A percentile compares a stretch with the other conserved stretches of the same genome.
phyloP scores from a whole-genome alignment of 2,113 vertebrate species.

The Indicator maculatus region DNA sequence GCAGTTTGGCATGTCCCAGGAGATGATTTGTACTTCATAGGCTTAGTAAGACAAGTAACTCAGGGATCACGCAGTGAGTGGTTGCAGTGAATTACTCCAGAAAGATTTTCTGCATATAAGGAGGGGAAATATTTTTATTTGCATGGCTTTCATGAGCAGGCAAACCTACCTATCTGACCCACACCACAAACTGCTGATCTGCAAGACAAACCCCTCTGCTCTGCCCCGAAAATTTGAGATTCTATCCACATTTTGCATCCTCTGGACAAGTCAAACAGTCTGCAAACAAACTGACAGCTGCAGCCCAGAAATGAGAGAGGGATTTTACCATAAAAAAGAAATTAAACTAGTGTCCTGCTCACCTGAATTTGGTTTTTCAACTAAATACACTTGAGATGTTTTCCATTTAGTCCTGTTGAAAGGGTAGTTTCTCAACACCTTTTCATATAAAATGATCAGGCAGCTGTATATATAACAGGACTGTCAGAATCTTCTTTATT shows the following conservation, averaged over 20 bases:
- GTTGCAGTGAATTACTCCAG: not conserved
- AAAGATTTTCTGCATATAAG: not conserved
- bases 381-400: not conserved
- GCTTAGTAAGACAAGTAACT: not conserved
- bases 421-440: not conserved
- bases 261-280: constrained; percentile 21
- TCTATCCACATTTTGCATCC: not conserved
- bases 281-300: not conserved
- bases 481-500: constrained; percentile 54
- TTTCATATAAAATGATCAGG: constrained; percentile 9
- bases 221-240: not conserved
- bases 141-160: not conserved
- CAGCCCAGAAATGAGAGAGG: not conserved
- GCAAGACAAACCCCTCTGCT: not conserved
- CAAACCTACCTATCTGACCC: not conserved
- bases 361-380: constrained; percentile 25
- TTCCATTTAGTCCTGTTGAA: constrained; percentile 13
- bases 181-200: not conserved
- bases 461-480: not conserved
- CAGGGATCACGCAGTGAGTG: not conserved
- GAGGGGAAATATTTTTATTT: not conserved
- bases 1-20: not conserved
- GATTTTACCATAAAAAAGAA: constrained; percentile 3
- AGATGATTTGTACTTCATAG: not conserved
- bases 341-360: not conserved